Evolutionary conservation across 2,797 vertebrate species (phyloP).

Genomic region (Pteronotus mesoamericanus): DNA sequence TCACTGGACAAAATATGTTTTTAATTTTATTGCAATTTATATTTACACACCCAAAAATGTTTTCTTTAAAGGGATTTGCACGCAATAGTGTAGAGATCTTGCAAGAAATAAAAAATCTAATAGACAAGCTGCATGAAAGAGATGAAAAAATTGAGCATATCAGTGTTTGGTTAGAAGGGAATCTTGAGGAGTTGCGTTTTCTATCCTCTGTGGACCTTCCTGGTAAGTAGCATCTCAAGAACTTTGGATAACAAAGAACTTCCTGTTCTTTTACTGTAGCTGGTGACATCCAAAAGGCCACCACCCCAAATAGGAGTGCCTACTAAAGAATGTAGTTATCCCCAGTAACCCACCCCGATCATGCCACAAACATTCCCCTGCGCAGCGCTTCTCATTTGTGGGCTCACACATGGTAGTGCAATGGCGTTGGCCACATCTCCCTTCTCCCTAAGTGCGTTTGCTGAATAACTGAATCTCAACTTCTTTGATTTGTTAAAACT

Average conservation of each 20-base stretch:
- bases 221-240: background rate
- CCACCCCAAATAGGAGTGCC: no score
- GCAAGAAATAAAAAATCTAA: conserved; percentile 49
- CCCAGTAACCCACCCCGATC: background rate
- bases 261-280: background rate
- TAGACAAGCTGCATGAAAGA: conserved; percentile 59
- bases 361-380: background rate
- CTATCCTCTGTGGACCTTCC: background rate
- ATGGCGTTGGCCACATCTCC: background rate
- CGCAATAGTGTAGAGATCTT: background rate
- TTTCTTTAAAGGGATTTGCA: conserved; percentile 50
- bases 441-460: background rate
- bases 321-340: background rate
- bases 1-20: background rate
- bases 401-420: background rate
- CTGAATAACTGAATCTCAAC: background rate
- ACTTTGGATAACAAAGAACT: background rate
- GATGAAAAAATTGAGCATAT: conserved; percentile 71
- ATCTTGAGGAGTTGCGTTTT: conserved; percentile 61
- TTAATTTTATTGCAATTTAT: background rate
- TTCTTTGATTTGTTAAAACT: background rate
- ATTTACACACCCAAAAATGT: background rate
- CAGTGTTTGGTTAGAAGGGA: conserved; percentile 63
- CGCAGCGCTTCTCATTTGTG: background rate
- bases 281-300: background rate